These are phyloP conservation scores for Cepaea hortensis DNA, from an alignment of 2,888 invertebrate genomes.

Conservation along the genomic window DNA sequence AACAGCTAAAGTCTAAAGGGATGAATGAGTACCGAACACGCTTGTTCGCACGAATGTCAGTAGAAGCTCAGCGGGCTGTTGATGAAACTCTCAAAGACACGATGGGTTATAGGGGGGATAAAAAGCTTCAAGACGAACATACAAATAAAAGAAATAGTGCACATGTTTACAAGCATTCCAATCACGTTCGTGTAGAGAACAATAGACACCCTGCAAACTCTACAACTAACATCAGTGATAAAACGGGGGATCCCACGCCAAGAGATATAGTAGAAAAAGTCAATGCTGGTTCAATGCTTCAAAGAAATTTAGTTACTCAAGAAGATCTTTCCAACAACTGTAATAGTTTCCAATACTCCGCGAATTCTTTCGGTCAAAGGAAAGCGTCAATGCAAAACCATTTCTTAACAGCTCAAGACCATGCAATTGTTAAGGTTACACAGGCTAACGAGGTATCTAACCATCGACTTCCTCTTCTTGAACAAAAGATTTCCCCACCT, in stretches of 20 bases:
- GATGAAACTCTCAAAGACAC: conserved; percentile 65
- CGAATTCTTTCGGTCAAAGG: not conserved
- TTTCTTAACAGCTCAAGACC: not conserved
- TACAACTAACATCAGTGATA: not conserved
- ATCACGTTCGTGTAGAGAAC: not conserved
- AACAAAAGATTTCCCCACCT: not conserved
- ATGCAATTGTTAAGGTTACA: not conserved
- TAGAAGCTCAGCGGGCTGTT: conserved; percentile 66
- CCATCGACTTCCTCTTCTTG: conserved; percentile 28
- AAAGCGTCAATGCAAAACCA: not conserved
- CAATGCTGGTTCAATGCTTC: no score
- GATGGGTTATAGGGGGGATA: conserved; percentile 38
- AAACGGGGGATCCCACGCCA: no score
- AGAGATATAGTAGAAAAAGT: not conserved
- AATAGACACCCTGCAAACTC: not conserved
- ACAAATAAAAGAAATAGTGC: not conserved
- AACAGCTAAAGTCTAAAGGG: conserved; percentile 48
- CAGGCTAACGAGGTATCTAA: not conserved
- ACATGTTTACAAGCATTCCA: no score
- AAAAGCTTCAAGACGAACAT: not conserved
- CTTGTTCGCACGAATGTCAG: conserved; percentile 65
- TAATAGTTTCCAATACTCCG: not conserved
- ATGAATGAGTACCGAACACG: conserved; percentile 45
- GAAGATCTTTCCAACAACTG: not conserved
- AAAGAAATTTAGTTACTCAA: not conserved